Evolutionary conservation across 2,113 vertebrate species (phyloP).

Genomic region (Sisor rabdophorus): DNA sequence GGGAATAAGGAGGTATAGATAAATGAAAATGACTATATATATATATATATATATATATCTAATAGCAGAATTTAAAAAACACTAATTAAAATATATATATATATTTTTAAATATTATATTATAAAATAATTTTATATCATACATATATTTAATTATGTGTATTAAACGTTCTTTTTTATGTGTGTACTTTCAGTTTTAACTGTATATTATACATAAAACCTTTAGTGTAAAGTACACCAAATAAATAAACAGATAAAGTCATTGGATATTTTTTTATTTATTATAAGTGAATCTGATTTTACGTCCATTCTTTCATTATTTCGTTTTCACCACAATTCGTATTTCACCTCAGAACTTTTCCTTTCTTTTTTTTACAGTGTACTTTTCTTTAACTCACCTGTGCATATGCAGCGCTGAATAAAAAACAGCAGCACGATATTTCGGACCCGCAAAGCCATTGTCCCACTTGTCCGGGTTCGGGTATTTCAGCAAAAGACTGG

Average conservation of each 20-base stretch:
- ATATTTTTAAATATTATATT: too few relatives aligned
- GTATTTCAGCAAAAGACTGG: not conserved
- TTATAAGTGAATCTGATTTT: not conserved
- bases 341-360: not conserved
- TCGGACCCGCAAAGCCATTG: slow-evolving; percentile 26
- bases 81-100: too few relatives aligned
- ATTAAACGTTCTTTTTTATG: too few relatives aligned
- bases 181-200: too few relatives aligned
- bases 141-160: too few relatives aligned
- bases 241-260: not conserved
- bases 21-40: too few relatives aligned
- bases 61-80: too few relatives aligned
- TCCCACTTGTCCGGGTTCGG: not conserved
- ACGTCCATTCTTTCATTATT: not conserved
- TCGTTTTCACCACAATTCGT: not conserved
- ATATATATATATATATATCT: too few relatives aligned
- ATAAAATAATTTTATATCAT: too few relatives aligned
- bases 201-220: not conserved
- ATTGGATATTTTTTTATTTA: not conserved
- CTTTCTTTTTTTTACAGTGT: not conserved
- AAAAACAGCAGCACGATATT: slow-evolving; percentile 24
- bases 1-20: too few relatives aligned
- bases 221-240: not conserved
- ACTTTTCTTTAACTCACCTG: slow-evolving; percentile 40
- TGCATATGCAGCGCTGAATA: slow-evolving; percentile 13